Conservation (phyloP, 2,888 invertebrate genomes). For the Incurvaria masculella region DNA sequence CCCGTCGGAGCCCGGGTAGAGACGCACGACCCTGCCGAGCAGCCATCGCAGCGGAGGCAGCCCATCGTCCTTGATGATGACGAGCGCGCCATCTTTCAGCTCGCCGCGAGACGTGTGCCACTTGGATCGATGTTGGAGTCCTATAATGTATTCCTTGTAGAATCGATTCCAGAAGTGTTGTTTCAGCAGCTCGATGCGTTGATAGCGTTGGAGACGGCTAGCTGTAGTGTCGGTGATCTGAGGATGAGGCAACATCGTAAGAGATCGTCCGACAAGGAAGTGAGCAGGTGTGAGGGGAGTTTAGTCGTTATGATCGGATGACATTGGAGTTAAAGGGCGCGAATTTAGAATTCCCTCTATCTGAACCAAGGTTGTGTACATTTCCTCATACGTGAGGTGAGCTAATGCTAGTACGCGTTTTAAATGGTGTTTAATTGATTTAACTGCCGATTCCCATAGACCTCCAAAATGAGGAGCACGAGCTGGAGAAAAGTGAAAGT, state of each 20-base stretch:
- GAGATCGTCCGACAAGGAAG: slow-evolving; percentile 13
- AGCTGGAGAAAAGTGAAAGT: slow-evolving; percentile 6
- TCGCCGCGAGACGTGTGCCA: slow-evolving; percentile 10
- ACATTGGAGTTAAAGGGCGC: slow-evolving; percentile 6
- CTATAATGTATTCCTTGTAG: slow-evolving; percentile 14
- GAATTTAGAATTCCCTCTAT: slow-evolving; percentile 8
- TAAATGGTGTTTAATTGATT: slow-evolving; percentile 10
- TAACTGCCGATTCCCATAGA: slow-evolving; percentile 10
- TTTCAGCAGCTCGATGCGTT: slow-evolving; percentile 9
- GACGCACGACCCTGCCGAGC: slow-evolving; percentile 9
- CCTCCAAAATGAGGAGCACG: slow-evolving; percentile 10
- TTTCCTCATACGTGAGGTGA: slow-evolving; percentile 12
- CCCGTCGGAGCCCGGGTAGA: slow-evolving; percentile 11
- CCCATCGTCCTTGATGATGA: slow-evolving; percentile 13
- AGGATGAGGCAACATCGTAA: slow-evolving; percentile 12
- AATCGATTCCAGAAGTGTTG: slow-evolving; percentile 13
- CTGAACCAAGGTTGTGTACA: slow-evolving; percentile 11
- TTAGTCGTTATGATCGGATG: slow-evolving; percentile 8
- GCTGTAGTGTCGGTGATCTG: slow-evolving; percentile 8
- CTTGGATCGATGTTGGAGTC: slow-evolving; percentile 16
- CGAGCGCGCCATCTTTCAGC: slow-evolving; percentile 3
- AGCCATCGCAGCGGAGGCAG: slow-evolving; percentile 15
- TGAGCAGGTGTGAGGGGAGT: slow-evolving; percentile 10
- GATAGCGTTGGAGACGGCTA: slow-evolving; percentile 7
- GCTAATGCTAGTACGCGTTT: slow-evolving; percentile 8